Base-by-base conservation (phyloP, 1,140 invertebrate genomes). In the Drosophila grimshawi region DNA sequence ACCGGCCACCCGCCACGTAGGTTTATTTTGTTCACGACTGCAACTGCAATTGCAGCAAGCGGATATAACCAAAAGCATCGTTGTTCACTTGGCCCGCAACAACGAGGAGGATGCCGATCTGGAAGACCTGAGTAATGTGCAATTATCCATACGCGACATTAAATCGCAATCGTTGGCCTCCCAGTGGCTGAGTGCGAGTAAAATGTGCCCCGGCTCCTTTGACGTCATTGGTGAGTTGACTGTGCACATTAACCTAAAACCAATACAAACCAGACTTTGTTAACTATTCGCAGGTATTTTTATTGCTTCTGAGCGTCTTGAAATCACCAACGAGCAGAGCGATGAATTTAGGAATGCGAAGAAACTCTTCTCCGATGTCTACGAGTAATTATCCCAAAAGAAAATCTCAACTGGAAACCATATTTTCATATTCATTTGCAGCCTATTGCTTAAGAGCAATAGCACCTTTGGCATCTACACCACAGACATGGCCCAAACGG, bases 131-230 rank as follows among this genome's bases (percentile, higher is more conserved):
- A 59, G 46, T 5, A 78, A 78, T 10, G 81, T 78, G 2, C 72
- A 63, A 1, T 64, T 76, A 8, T 69, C 66, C 7, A 82, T 90
- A n/a, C 49, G 72, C 3, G 88, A 91, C 29, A 81, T 92, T 19
- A 89, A 90, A 41, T 57, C 78, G 11, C 89, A 92, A 66, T 70
- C 91, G n/a, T 53, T 92, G 62, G 86, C 91, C 4, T 76, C 90
- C 11, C 91, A 92, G 64, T 92, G 91, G 91, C 62, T 91, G 0
- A 88, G 82, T 46, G 91, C 91, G 2, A 81, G 80, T 37, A 92
- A 91, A 89, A 92, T 92, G 91, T 90, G 86, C 59, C 91, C 91
- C 30, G 91, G 91, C 43, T 92, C 91, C 33, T 92, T 92, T 74
- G 80, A 80, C 70, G 91, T 92, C 39, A 82, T 92, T 65, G 91